A percentile compares a stretch with the other conserved stretches of the same genome.
These are phyloP conservation scores for Cydia strobilella DNA, from an alignment of 1,140 invertebrate genomes.

Conservation along the genomic window DNA sequence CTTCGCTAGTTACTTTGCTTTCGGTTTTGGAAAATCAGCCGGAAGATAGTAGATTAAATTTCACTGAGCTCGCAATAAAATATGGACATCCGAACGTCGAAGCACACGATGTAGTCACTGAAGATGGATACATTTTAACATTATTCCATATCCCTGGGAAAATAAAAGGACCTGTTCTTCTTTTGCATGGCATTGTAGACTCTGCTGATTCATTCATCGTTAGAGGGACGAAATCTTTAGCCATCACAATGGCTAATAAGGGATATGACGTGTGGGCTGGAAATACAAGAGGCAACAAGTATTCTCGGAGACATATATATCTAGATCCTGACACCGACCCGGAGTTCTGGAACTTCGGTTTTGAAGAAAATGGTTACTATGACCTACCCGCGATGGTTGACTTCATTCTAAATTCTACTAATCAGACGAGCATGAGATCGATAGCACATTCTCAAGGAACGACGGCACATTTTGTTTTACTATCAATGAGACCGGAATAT, in stretches of 20 bases:
- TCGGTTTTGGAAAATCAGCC: background rate
- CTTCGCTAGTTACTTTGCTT: background rate
- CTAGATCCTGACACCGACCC: constrained; percentile 47
- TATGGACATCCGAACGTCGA: constrained; percentile 56
- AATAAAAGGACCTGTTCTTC: constrained; percentile 78
- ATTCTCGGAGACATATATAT: constrained; percentile 31
- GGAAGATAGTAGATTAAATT: background rate
- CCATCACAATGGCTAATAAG: constrained; percentile 53
- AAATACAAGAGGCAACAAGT: constrained; percentile 80
- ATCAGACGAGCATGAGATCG: no score
- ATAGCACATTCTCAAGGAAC: background rate
- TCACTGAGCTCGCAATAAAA: background rate
- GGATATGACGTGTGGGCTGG: constrained; percentile 88
- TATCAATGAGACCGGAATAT: background rate
- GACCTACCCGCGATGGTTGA: background rate
- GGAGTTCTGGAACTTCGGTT: background rate
- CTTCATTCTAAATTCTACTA: no score
- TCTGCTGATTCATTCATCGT: constrained; percentile 84
- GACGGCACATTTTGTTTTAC: background rate
- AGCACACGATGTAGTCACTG: constrained; percentile 76
- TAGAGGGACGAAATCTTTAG: constrained; percentile 77
- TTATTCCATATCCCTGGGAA: constrained; percentile 82
- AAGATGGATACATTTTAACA: constrained; percentile 85
- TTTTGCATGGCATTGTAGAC: constrained; percentile 88
- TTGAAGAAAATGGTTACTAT: background rate